Evolutionary conservation across 2,888 invertebrate species (phyloP).

Genomic region (Gastracanthus pulcherrimus): DNA sequence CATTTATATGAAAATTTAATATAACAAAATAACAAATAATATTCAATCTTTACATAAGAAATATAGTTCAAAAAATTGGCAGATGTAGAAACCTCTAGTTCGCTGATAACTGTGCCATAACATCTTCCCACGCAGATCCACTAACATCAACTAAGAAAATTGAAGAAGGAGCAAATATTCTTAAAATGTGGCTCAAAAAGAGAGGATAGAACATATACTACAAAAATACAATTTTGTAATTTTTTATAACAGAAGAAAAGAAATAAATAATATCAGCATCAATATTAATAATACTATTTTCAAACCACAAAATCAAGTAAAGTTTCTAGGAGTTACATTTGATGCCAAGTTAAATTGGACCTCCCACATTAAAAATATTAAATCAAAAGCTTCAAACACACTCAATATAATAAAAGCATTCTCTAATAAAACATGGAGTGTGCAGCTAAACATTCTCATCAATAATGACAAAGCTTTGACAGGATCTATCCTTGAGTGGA

Average conservation of each 20-base stretch:
- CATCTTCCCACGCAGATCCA: neutral
- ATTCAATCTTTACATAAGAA: neutral
- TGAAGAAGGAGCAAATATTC: neutral
- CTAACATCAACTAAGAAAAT: neutral
- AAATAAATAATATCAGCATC: neutral
- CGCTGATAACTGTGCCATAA: neutral
- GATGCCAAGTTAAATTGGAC: neutral
- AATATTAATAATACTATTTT: neutral
- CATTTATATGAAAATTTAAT: no score
- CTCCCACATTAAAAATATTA: neutral
- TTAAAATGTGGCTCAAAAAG: neutral
- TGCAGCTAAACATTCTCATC: neutral
- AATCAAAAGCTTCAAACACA: neutral
- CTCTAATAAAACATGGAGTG: neutral
- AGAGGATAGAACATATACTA: neutral
- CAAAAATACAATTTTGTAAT: neutral
- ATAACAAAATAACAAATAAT: no score
- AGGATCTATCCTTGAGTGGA: neutral
- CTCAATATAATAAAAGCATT: neutral
- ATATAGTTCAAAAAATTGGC: neutral
- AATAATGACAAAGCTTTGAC: neutral
- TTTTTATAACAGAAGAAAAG: neutral
- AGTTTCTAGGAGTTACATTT: neutral
- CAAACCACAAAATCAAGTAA: neutral
- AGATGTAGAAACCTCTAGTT: neutral